A percentile compares a stretch with the other conserved stretches of the same genome.
Evolutionary conservation across 2,888 invertebrate species (phyloP).

Genomic region (Gandaritis pyraliata): DNA sequence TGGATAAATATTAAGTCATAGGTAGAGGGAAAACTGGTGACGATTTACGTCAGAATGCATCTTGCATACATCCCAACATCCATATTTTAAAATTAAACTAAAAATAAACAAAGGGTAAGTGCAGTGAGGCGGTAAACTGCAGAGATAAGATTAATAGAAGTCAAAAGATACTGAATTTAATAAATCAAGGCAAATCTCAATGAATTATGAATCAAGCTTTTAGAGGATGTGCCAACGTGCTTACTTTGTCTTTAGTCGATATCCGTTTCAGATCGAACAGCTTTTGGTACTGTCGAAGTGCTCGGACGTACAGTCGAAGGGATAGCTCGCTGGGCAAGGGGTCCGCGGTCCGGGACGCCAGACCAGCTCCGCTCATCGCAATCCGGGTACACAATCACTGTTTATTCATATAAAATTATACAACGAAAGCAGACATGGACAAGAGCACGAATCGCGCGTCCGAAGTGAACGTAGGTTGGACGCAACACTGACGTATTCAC

Average conservation of each 20-base stretch:
- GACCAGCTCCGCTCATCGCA: constrained; percentile 73
- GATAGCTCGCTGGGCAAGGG: constrained; percentile 67
- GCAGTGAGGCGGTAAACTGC: constrained; percentile 28
- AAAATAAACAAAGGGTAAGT: constrained; percentile 26
- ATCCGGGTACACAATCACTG: constrained; percentile 60
- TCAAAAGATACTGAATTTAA: constrained; percentile 34
- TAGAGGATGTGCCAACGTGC: constrained; percentile 46
- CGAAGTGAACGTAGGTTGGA: constrained; percentile 80
- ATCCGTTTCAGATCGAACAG: constrained; percentile 83
- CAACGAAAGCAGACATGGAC: constrained; percentile 59
- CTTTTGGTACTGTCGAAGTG: constrained; percentile 86
- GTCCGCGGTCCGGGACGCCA: constrained; percentile 68
- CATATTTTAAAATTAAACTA: constrained; percentile 28
- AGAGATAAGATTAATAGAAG: constrained; percentile 27
- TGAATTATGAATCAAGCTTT: constrained; percentile 33
- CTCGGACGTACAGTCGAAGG: constrained; percentile 83
- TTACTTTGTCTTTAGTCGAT: constrained; percentile 82
- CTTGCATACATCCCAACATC: constrained; percentile 21
- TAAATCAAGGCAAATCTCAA: constrained; percentile 32
- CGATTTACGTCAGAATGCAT: constrained; percentile 32
- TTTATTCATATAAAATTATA: constrained; percentile 68
- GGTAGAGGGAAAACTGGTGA: constrained; percentile 15
- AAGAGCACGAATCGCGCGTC: constrained; percentile 76
- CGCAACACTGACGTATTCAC: constrained; percentile 75
- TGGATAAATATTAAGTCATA: constrained; percentile 28